A percentile compares a stretch with the other conserved stretches of the same genome.
phyloP scores from a whole-genome alignment of 2,888 invertebrate species.

The Calliopum simillimum region DNA sequence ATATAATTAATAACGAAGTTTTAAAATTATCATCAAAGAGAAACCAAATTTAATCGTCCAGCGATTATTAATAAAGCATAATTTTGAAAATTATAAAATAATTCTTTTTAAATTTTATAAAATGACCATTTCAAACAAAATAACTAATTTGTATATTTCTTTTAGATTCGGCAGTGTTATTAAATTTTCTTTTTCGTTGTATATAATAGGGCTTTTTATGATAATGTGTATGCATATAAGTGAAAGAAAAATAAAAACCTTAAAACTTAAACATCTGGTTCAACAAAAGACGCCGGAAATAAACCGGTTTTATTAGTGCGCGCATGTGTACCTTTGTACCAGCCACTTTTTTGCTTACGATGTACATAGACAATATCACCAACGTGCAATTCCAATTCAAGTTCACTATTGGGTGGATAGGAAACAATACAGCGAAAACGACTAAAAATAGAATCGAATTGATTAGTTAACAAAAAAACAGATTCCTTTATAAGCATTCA shows the following conservation, averaged over 20 bases:
- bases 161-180: background rate
- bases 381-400: constrained; percentile 89
- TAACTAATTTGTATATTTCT: constrained; percentile 8
- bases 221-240: background rate
- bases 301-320: constrained; percentile 93
- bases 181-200: constrained; percentile 5
- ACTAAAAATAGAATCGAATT: constrained; percentile 45
- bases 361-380: constrained; percentile 93
- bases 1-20: constrained; percentile 4
- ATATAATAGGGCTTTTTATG: background rate
- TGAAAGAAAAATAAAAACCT: background rate
- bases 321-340: constrained; percentile 94
- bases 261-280: constrained; percentile 69
- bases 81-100: background rate
- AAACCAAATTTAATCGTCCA: constrained; percentile 19
- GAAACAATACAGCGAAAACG: constrained; percentile 92
- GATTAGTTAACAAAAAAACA: too few species aligned
- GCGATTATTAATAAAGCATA: constrained; percentile 18
- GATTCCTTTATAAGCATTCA: too few species aligned
- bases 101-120: constrained; percentile 5
- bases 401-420: constrained; percentile 94
- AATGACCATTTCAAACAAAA: constrained; percentile 20
- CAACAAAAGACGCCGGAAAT: constrained; percentile 95
- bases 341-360: constrained; percentile 92
- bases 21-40: background rate